Conservation (phyloP, 2,888 invertebrate species). For the Thereva nobilitata region DNA sequence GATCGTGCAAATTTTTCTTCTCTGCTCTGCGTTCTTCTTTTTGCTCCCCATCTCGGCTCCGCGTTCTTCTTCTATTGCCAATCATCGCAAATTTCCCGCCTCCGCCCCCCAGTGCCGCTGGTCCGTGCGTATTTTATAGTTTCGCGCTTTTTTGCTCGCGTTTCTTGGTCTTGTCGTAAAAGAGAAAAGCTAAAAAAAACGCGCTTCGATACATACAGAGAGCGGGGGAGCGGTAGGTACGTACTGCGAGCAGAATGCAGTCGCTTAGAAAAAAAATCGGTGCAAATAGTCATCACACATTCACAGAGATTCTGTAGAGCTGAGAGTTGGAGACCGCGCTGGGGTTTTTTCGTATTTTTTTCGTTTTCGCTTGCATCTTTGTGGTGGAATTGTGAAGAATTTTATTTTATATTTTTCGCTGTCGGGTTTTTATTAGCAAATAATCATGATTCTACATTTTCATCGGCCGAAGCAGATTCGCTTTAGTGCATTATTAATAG, state of each 20-base stretch:
- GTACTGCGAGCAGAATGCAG: background rate
- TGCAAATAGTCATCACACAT: conserved; percentile 10
- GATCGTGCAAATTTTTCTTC: conserved; percentile 1
- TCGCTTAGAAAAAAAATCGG: conserved; percentile 26
- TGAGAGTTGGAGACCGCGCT: conserved; percentile 2
- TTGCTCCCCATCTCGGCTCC: conserved; percentile 2
- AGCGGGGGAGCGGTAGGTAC: no score
- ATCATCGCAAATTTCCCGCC: background rate
- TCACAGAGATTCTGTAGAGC: background rate
- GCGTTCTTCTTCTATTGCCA: conserved; percentile 12
- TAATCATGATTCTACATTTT: no score
- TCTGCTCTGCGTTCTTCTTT: conserved; percentile 15
- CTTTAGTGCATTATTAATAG: no score
- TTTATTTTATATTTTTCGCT: no score
- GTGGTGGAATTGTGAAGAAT: no score
- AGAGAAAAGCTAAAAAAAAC: conserved; percentile 13
- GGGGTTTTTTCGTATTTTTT: no score
- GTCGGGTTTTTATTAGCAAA: no score
- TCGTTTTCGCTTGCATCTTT: no score
- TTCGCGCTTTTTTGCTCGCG: conserved; percentile 1
- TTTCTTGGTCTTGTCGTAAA: background rate
- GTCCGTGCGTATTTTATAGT: conserved; percentile 7
- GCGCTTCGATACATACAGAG: conserved; percentile 17
- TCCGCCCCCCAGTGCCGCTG: background rate
- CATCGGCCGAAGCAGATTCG: no score